Conservation (phyloP, 2,113 vertebrate genomes). For the Xiphophorus hellerii region DNA sequence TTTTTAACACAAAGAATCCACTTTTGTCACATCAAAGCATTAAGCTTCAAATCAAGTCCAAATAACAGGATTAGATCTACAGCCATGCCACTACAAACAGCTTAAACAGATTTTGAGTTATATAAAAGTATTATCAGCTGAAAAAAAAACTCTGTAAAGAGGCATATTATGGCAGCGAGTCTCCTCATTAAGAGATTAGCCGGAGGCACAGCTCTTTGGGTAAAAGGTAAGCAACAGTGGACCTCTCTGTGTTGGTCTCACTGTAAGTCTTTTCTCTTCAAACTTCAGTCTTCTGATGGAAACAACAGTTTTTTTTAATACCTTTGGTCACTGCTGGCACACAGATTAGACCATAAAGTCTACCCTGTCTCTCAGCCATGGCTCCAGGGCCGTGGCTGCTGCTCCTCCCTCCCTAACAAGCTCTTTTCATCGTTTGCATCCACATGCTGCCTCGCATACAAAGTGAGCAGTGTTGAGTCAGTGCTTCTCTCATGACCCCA, state of each 20-base stretch:
- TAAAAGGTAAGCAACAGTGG: constrained; percentile 20
- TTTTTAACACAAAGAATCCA: no score
- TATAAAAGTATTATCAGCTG: background rate
- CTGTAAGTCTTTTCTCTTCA: constrained; percentile 9
- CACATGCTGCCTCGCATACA: constrained; percentile 61
- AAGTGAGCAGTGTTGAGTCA: constrained; percentile 74
- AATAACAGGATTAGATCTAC: fast-evolving
- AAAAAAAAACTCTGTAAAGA: background rate
- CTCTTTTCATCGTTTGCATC: constrained; percentile 62
- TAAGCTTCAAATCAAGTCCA: background rate
- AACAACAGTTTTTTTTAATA: constrained; percentile 48
- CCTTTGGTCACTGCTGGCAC: constrained; percentile 31
- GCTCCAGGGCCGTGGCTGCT: constrained; percentile 19
- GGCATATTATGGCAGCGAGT: background rate
- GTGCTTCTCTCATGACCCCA: constrained; percentile 55
- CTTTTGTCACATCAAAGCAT: no score
- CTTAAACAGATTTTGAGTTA: background rate
- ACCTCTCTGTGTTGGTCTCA: constrained; percentile 30
- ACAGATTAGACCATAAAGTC: constrained; percentile 38
- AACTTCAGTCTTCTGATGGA: constrained; percentile 6
- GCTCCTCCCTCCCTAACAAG: constrained; percentile 35
- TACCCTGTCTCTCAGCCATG: constrained; percentile 21
- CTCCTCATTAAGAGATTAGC: constrained; percentile 9
- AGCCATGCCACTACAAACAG: background rate
- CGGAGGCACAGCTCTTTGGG: constrained; percentile 10